Evolutionary conservation across 2,797 vertebrate genomes (phyloP).

Genomic region (Cyprinodon diabolis): DNA sequence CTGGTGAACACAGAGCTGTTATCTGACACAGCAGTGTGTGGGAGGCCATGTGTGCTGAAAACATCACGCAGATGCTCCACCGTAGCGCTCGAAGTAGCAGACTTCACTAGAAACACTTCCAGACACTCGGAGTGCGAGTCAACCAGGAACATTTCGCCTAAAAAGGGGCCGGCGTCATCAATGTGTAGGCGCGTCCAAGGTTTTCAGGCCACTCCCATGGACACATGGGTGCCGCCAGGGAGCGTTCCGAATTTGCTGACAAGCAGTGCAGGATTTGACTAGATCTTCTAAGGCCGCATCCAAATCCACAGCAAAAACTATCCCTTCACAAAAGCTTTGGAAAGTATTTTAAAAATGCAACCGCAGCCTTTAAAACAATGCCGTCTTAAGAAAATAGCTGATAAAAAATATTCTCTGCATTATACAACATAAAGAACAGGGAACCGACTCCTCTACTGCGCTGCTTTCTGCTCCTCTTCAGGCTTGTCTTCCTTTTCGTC

Average conservation of each 20-base stretch:
- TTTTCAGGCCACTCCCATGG: constrained; percentile 46
- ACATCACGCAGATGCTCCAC: too few species aligned
- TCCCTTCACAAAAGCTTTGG: constrained; percentile 81
- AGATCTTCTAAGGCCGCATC: neutral
- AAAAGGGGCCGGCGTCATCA: too few species aligned
- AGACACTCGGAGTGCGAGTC: too few species aligned
- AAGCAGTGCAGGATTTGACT: too few species aligned
- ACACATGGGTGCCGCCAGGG: constrained; percentile 60
- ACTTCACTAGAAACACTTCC: too few species aligned
- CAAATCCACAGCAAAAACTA: constrained; percentile 49
- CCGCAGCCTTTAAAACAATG: constrained; percentile 90
- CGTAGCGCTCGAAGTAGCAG: too few species aligned
- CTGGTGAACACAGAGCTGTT: too few species aligned
- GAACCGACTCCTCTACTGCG: constrained; percentile 81
- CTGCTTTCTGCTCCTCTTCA: constrained; percentile 84
- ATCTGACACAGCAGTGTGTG: too few species aligned
- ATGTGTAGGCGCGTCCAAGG: too few species aligned
- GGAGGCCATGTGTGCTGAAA: too few species aligned
- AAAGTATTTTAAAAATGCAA: constrained; percentile 76
- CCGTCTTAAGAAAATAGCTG: constrained; percentile 93
- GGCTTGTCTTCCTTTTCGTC: constrained; percentile 64
- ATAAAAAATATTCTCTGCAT: constrained; percentile 99
- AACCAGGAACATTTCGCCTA: too few species aligned
- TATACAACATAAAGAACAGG: constrained; percentile 90
- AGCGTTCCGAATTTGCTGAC: too few species aligned